Evolutionary conservation across 1,140 invertebrate species (phyloP).

Genomic region (Brachionus rotundiformis): DNA sequence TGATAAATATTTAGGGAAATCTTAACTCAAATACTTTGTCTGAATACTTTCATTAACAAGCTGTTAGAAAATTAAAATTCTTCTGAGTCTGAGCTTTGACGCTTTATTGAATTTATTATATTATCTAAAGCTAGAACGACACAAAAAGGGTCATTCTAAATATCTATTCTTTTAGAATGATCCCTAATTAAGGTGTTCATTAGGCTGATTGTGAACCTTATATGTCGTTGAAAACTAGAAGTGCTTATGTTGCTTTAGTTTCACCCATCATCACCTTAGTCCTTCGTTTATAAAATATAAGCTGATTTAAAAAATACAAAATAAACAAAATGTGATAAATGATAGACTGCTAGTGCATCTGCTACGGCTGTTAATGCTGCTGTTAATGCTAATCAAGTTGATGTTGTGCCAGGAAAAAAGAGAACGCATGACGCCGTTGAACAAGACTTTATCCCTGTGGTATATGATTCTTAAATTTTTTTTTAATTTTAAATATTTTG

Average conservation of each 20-base stretch:
- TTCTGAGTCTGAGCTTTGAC: neutral
- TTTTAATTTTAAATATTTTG: constrained; percentile 51
- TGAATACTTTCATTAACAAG: constrained; percentile 17
- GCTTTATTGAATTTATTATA: neutral
- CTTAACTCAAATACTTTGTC: neutral
- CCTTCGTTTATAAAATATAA: constrained; percentile 20
- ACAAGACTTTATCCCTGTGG: constrained; percentile 50
- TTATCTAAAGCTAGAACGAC: constrained; percentile 12
- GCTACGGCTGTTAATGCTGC: constrained; percentile 42
- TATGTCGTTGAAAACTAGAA: constrained; percentile 25
- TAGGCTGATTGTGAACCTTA: neutral
- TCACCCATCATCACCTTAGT: neutral
- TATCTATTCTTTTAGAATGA: neutral
- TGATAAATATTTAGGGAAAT: constrained; percentile 5
- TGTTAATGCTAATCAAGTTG: constrained; percentile 46
- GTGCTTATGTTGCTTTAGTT: constrained; percentile 36
- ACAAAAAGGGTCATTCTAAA: neutral
- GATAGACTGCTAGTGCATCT: constrained; percentile 51
- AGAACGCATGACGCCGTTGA: constrained; percentile 50
- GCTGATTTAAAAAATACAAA: neutral
- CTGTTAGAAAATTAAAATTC: constrained; percentile 35
- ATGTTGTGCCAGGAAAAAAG: constrained; percentile 52
- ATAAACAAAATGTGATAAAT: neutral
- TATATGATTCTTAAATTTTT: constrained; percentile 35
- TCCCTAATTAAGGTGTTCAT: neutral